Evolutionary conservation across 37 sponge, comb jelly and placozoan species (phyloP).

Genomic region (Chondrilla cf. caribensis): DNA sequence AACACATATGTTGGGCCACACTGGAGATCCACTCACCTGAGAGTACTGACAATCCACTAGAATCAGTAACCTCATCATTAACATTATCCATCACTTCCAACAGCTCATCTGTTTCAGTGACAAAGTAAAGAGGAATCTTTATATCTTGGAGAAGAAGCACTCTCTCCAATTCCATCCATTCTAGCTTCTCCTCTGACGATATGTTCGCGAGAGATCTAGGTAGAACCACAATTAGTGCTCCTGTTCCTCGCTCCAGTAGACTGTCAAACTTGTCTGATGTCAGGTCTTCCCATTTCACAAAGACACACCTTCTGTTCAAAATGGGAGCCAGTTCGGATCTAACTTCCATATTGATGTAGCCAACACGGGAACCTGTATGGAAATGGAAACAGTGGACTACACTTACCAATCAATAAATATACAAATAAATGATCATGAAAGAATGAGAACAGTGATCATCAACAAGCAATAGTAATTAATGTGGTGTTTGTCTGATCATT

Average conservation of each 20-base stretch:
- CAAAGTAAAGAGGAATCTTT: conserved; percentile 79
- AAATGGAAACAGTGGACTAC: neutral
- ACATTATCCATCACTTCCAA: conserved; percentile 34
- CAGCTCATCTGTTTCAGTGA: conserved; percentile 45
- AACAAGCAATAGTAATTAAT: too few species aligned
- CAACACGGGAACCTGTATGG: conserved; percentile 67
- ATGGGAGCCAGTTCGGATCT: conserved; percentile 40
- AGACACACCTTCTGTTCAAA: conserved; percentile 72
- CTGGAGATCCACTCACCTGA: conserved; percentile 29
- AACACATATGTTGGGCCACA: too few species aligned
- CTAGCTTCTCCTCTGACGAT: neutral
- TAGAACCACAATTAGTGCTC: conserved; percentile 67
- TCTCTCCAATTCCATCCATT: conserved; percentile 70
- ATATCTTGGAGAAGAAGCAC: conserved; percentile 49
- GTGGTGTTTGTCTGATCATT: too few species aligned
- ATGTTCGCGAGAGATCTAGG: conserved; percentile 13
- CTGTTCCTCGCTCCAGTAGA: conserved; percentile 64
- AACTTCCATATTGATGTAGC: conserved; percentile 82
- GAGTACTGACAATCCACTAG: conserved; percentile 47
- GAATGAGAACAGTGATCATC: too few species aligned
- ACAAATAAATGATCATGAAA: too few species aligned
- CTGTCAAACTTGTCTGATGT: conserved; percentile 43
- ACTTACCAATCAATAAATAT: too few species aligned
- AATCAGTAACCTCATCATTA: conserved; percentile 16
- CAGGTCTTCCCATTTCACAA: conserved; percentile 61